Base-by-base conservation (phyloP, 2,113 vertebrate species). In the Scytalopus superciliaris region DNA sequence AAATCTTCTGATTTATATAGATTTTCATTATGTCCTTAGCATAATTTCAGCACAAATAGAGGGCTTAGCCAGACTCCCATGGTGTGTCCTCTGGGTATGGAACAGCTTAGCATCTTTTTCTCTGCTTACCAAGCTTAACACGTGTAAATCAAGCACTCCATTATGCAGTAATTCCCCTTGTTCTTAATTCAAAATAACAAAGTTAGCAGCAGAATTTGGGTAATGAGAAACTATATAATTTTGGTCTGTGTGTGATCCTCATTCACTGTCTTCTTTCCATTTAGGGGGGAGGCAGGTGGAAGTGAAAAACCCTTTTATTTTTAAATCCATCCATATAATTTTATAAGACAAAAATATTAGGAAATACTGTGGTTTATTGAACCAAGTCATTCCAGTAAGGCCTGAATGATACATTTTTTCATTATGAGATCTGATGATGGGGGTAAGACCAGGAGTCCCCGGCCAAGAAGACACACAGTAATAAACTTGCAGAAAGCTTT, bases 291-390 rank as follows among this genome's bases (percentile, higher is more conserved):
- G 27, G 7, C 6, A 47, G n/a, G 16, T 9, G 55, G 17, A 69
- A 88, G 21, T 52, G 91, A 93, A 89, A 85, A 30, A 2, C 76
- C 25, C 72, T 87, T 91, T 89, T 91, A 74, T 89, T 88, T 95
- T 82, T 77, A 90, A 95, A 95, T 87, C 74, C 95, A 96, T 96
- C 94, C 77, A 35, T 96, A 94, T 97, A 89, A 85, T 94, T 97
- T 98, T 90, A 57, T 92, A 96, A 97, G 93, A 83, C 89, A 93
- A 42, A 42, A 33, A 62, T 62, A 84, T 93, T 93, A 96, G 86
- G 92, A 97, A 97, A 97, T 67, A 92, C 75, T 52, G 31, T 97
- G 96, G 97, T 98, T 97, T 97, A 97, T 97, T 97, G 96, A 96
- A 92, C 75, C 80, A 90, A 94, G 84, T 86, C 90, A 97, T 97